Base-by-base conservation (phyloP, 92 coral and sea anemone genomes). In the Palythoa heliodiscus region DNA sequence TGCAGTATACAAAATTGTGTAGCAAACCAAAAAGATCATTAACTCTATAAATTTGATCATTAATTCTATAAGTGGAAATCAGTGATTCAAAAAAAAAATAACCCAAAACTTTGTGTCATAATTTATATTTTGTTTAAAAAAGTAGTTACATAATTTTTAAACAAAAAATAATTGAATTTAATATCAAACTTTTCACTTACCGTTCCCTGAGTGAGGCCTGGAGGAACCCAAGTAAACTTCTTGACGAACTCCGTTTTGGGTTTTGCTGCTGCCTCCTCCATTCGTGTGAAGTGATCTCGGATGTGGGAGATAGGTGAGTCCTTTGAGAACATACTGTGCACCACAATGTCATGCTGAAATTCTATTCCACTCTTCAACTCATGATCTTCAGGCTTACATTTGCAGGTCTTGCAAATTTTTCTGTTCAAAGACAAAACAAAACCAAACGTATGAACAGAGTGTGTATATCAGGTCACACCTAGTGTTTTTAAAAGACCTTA, bases 331-430 rank as follows among this genome's bases (percentile, higher is more conserved):
- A 94, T 73, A 11, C 93, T 92, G 76, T 91, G 89, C 14, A 92
- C 91, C 76, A 97, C 96, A 24, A 94, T 76, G 84, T 91, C 92
- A 78, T 97, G 98, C 37, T 93, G 94, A 55, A 92, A 89, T 23
- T 93, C 99, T 78, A 92, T 94, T 37, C 88, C 90, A 84, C 96
- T 92, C 89, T 93, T 94, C 82, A 97, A 87, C 82, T 97, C 99
- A 84, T 97, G 99, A 75, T 97, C 99, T 84, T 93, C 97, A 2
- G 95, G 95, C 39, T 92, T 92, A 77, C 98, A 95, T 82, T 97
- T 97, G 89, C 99, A 97, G 11, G 95, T 97, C 85, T 97, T 97
- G 92, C 99, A 97, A 83, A 97, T 97, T 90, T 97, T 97, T 72
- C 99, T 97, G 85, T 52, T 52, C 74, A 78, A 9, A 29, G 0